Percentiles rank a stretch among this genome's conserved stretches.
phyloP scores from a whole-genome alignment of 2,888 invertebrate genomes.

The Acheta domesticus region DNA sequence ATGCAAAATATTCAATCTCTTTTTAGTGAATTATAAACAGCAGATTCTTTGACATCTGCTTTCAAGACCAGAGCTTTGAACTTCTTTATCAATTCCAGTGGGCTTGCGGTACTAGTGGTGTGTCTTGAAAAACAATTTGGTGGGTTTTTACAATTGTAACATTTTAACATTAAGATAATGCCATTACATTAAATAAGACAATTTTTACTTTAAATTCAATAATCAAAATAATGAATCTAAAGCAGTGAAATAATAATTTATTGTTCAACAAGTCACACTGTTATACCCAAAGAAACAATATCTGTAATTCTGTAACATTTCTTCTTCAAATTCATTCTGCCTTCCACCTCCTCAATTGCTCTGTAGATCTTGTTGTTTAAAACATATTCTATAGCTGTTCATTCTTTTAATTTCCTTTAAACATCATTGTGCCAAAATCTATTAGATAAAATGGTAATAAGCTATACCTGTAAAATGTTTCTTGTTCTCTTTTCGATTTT shows the following conservation, averaged over 20 bases:
- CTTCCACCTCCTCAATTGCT: constrained; percentile 21
- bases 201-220: background rate
- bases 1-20: constrained; percentile 18
- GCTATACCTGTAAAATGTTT: too few relatives aligned
- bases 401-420: constrained; percentile 24
- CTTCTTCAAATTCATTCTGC: background rate
- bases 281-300: background rate
- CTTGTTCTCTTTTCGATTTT: too few relatives aligned
- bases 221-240: background rate
- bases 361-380: constrained; percentile 27
- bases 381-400: constrained; percentile 24
- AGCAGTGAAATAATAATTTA: constrained; percentile 4
- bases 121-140: constrained; percentile 1
- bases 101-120: constrained; percentile 18
- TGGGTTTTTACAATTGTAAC: constrained; percentile 7
- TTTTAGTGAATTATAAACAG: background rate
- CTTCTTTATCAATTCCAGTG: constrained; percentile 7
- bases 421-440: constrained; percentile 9
- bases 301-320: background rate
- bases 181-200: constrained; percentile 1
- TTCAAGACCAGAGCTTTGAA: constrained; percentile 18
- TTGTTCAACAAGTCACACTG: constrained; percentile 9
- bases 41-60: background rate
- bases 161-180: constrained; percentile 6
- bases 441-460: background rate